Conservation (phyloP, 2,113 vertebrate species). For the Myotis lucifugus region DNA sequence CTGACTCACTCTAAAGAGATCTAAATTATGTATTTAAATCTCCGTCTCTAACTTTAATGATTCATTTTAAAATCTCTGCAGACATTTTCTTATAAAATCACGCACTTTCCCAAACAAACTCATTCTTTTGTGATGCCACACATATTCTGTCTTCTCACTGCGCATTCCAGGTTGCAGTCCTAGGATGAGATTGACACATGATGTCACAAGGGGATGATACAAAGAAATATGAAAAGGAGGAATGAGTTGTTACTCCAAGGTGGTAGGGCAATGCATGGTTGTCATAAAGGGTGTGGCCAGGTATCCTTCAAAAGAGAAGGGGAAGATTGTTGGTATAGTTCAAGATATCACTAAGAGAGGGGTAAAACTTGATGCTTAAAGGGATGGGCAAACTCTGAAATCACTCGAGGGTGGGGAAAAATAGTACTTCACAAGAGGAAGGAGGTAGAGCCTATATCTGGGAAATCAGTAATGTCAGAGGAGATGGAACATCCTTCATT, state of each 20-base stretch:
- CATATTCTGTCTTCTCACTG: background rate
- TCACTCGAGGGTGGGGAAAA: background rate
- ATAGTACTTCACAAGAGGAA: background rate
- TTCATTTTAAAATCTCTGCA: background rate
- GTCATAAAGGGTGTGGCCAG: background rate
- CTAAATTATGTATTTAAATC: background rate
- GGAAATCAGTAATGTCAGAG: background rate
- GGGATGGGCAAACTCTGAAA: background rate
- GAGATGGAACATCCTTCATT: background rate
- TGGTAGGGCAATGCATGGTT: background rate
- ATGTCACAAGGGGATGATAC: background rate
- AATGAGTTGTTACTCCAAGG: background rate
- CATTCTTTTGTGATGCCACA: background rate
- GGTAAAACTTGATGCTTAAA: background rate
- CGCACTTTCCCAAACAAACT: constrained; percentile 17
- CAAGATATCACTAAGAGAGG: background rate
- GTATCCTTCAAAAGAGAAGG: background rate
- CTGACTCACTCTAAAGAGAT: background rate
- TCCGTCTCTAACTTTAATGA: background rate
- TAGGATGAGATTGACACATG: background rate
- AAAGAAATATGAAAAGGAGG: background rate
- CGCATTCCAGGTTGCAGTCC: background rate
- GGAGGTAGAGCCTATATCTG: background rate
- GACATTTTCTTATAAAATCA: background rate
- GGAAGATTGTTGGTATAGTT: background rate